Percentiles rank a stretch among this genome's conserved stretches.
These are phyloP conservation scores for Orthosia gothica DNA, from an alignment of 2,888 invertebrate genomes.

Conservation along the genomic window DNA sequence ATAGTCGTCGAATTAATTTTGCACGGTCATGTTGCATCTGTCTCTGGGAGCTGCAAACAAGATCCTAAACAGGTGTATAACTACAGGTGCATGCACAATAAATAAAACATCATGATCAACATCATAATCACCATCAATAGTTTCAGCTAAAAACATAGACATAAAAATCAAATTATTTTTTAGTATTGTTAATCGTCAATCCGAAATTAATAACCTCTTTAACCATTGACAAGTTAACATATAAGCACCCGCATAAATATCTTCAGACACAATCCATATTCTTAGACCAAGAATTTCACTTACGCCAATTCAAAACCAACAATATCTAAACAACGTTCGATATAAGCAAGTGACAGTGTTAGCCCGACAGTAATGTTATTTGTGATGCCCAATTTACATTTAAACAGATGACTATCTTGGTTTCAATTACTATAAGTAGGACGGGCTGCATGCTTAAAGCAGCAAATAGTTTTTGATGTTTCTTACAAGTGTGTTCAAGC, in stretches of 20 bases:
- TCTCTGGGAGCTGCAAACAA: too few species aligned
- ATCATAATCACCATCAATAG: too few species aligned
- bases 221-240: not conserved
- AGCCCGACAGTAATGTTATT: conserved; percentile 31
- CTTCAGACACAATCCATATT: not conserved
- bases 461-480: conserved; percentile 25
- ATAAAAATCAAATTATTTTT: too few species aligned
- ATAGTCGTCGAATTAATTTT: too few species aligned
- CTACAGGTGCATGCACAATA: too few species aligned
- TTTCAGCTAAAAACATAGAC: too few species aligned
- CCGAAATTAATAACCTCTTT: not conserved
- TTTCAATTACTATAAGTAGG: conserved; percentile 39
- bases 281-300: conserved; percentile 19
- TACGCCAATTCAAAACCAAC: conserved; percentile 4
- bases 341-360: conserved; percentile 6
- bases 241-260: not conserved
- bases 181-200: not conserved
- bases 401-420: conserved; percentile 43
- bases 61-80: too few species aligned
- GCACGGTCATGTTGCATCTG: too few species aligned
- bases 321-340: conserved; percentile 13
- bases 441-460: conserved; percentile 13
- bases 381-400: conserved; percentile 51
- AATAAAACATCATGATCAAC: too few species aligned
- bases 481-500: not conserved